phyloP scores from a whole-genome alignment of 2,797 vertebrate species.

The Falco biarmicus region DNA sequence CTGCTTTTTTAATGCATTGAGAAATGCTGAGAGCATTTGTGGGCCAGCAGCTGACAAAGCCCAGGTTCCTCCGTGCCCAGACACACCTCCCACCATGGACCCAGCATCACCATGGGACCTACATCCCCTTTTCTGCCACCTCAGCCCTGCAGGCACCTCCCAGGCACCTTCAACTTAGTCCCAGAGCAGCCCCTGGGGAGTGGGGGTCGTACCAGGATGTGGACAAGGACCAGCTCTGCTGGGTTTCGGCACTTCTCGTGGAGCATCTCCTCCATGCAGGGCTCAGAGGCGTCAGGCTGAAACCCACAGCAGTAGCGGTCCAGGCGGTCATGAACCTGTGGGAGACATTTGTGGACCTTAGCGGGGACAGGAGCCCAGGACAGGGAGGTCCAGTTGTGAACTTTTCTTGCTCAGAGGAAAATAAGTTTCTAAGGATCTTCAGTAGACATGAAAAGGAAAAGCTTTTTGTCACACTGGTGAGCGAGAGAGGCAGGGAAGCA shows the following conservation, averaged over 20 bases:
- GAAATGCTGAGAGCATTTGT: not conserved
- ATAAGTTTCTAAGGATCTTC: not conserved
- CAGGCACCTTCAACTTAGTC: not conserved
- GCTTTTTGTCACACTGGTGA: not conserved
- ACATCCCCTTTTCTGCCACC: not conserved
- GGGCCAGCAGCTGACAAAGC: not conserved
- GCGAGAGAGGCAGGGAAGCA: not conserved
- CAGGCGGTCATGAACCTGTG: slow-evolving; percentile 91
- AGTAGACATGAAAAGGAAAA: not conserved
- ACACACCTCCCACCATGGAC: not conserved
- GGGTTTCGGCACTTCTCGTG: slow-evolving; percentile 85
- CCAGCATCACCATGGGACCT: not conserved
- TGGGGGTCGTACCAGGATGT: slow-evolving; percentile 86
- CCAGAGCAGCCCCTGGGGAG: not conserved
- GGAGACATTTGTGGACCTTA: not conserved
- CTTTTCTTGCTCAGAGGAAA: not conserved
- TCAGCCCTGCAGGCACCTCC: not conserved
- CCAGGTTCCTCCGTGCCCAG: rapidly evolving
- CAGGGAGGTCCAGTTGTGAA: not conserved
- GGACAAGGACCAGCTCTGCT: slow-evolving; percentile 86
- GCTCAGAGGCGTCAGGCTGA: slow-evolving; percentile 83
- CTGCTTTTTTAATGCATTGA: not conserved
- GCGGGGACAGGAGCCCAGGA: not conserved
- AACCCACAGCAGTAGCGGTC: slow-evolving; percentile 96
- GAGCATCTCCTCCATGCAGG: slow-evolving; percentile 90